A percentile compares a stretch with the other conserved stretches of the same genome.
These are phyloP conservation scores for Syncerus caffer DNA, from an alignment of 2,797 vertebrate species.

Conservation along the genomic window DNA sequence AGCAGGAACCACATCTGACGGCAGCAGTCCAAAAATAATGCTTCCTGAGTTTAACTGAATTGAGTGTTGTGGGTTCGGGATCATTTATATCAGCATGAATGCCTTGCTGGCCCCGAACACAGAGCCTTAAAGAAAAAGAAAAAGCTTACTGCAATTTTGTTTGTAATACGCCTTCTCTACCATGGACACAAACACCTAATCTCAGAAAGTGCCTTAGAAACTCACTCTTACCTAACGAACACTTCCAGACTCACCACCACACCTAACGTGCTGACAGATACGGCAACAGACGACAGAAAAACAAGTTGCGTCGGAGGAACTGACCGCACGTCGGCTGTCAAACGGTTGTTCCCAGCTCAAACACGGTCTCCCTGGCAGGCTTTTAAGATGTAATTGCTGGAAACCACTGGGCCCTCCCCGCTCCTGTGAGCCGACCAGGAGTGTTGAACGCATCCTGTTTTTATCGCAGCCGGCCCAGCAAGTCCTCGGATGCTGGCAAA, in stretches of 20 bases:
- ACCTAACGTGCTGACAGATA: not conserved
- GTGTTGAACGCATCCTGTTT: not conserved
- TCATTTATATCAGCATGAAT: rapidly evolving
- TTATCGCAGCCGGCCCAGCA: not conserved
- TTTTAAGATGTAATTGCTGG: not conserved
- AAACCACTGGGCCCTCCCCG: rapidly evolving
- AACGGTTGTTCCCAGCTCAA: not conserved
- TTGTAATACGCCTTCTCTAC: rapidly evolving
- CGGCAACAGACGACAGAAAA: rapidly evolving
- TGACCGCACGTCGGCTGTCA: not conserved
- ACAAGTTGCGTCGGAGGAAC: not conserved
- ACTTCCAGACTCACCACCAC: not conserved
- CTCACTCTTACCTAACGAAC: not conserved
- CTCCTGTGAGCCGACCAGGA: not conserved
- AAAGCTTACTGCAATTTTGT: rapidly evolving
- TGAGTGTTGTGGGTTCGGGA: not conserved
- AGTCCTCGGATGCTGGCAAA: not conserved
- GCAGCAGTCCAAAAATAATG: rapidly evolving
- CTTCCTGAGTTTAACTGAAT: rapidly evolving
- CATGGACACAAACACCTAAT: not conserved
- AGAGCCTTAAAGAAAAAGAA: not conserved
- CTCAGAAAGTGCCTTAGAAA: not conserved
- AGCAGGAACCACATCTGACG: not conserved
- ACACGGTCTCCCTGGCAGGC: not conserved
- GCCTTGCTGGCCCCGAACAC: not conserved